phyloP scores from a whole-genome alignment of 2,797 vertebrate genomes.

The Syngnathus acus region DNA sequence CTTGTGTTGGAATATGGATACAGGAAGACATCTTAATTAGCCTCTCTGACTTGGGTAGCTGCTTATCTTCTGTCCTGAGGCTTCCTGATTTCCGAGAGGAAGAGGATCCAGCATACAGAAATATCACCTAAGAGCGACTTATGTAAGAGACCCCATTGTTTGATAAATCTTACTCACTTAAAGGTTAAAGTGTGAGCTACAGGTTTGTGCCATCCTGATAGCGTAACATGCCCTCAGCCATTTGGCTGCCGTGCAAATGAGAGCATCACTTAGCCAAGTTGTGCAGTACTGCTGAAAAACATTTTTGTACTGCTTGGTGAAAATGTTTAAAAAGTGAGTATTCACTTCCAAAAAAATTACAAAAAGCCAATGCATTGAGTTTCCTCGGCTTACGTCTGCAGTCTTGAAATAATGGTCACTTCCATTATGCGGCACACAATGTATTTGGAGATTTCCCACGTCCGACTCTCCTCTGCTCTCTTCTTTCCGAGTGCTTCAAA shows the following conservation, averaged over 20 bases:
- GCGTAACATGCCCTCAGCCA: not conserved
- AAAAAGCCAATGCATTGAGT: not conserved
- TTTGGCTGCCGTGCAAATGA: not conserved
- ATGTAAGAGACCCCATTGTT: slow-evolving; percentile 26
- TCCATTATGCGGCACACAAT: slow-evolving; percentile 42
- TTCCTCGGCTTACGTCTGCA: not conserved
- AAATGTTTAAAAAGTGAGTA: no score
- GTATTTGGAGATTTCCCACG: slow-evolving; percentile 51
- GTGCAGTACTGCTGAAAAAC: not conserved
- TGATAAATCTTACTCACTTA: slow-evolving; percentile 3
- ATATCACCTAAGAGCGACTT: slow-evolving; percentile 30
- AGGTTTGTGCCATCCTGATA: not conserved
- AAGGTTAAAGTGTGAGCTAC: slow-evolving; percentile 2
- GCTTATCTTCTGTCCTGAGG: slow-evolving; percentile 45
- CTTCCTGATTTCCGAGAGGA: slow-evolving; percentile 32
- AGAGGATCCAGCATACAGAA: slow-evolving; percentile 25
- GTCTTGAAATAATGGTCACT: slow-evolving; percentile 30
- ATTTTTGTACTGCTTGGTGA: no score
- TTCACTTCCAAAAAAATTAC: not conserved
- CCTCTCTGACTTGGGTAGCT: slow-evolving; percentile 18
- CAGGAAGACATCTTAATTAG: slow-evolving; percentile 13
- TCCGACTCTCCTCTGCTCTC: slow-evolving; percentile 41
- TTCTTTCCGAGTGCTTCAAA: slow-evolving; percentile 62
- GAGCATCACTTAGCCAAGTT: not conserved
- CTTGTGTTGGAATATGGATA: not conserved